Base-by-base conservation (phyloP, 2,797 vertebrate species). In the Merluccius polli region DNA sequence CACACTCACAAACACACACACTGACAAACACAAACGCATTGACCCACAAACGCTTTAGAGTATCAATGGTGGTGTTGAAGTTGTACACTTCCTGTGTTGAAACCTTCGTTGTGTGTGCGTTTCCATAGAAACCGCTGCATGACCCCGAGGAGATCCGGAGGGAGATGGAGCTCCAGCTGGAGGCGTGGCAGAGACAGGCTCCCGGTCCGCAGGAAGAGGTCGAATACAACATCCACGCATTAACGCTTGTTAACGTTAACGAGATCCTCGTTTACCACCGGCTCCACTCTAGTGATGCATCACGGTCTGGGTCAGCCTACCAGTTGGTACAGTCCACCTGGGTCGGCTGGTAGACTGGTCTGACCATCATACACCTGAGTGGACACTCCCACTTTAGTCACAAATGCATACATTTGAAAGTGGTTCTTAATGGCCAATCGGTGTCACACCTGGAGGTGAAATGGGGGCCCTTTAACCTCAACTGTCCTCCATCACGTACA, bases 141-240 rank as follows among this genome's bases (percentile, higher is more conserved):
- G 95, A 97, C 85, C 93, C 94, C 0, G 95, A 90, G 74, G 94
- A 97, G 76, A 88, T 98, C 12, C 94, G 97, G 83, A 94, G 87
- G 81, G 95, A 98, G 87, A 93, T 99, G 91, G 97, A 99, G 92
- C 94, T 89, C 77, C 97, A 98, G 65, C 77, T 99, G 87, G 95
- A 97, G 84, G 89, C 88, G 8, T 99, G 96, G 96, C 94, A 96
- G 74, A 92, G 88, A 77, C 95, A 95, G 75, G 86, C 92, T 33
- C 81, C 91, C 73, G 95, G 95, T 83, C 91, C 92, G 74, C 88
- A 85, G 71, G 95, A 96, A 81, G 96, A 98, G 94, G 97, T 99
- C 78, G 87, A 85, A 11, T 16, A 10, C 27, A 71, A 29, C 67
- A 68, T 7, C 13, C 68, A 68, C 16, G 2, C 63, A 3, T 67